phyloP scores from a whole-genome alignment of 2,888 invertebrate species.

The Drosophila buzzatii region DNA sequence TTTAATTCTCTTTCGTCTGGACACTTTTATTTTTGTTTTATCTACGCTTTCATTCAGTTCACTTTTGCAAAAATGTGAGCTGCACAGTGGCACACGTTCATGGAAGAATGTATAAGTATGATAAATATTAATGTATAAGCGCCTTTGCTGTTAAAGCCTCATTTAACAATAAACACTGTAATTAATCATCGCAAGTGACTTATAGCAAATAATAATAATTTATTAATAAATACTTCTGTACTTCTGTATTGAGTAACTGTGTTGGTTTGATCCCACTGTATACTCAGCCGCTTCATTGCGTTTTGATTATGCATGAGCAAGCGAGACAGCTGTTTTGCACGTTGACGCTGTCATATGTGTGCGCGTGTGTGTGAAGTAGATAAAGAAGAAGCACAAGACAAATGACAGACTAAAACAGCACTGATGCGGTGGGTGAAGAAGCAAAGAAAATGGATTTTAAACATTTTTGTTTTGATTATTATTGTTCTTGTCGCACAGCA shows the following conservation, averaged over 20 bases:
- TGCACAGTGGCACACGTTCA: constrained; percentile 22
- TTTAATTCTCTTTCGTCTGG: background rate
- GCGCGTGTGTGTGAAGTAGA: constrained; percentile 43
- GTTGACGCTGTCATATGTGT: constrained; percentile 51
- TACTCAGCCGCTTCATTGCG: constrained; percentile 38
- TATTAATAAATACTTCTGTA: background rate
- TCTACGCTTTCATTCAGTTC: constrained; percentile 6
- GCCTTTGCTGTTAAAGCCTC: background rate
- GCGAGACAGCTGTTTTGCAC: constrained; percentile 73
- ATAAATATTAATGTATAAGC: background rate
- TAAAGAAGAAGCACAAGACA: constrained; percentile 68
- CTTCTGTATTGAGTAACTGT: background rate
- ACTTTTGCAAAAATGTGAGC: background rate
- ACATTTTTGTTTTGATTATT: constrained; percentile 82
- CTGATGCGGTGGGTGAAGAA: constrained; percentile 61
- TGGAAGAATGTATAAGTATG: background rate
- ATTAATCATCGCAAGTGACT: background rate
- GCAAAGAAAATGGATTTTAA: constrained; percentile 80
- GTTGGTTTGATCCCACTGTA: constrained; percentile 53
- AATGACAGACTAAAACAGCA: constrained; percentile 69
- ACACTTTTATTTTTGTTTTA: constrained; percentile 7
- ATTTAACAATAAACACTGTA: background rate
- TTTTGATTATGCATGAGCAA: constrained; percentile 59
- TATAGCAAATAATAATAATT: background rate
- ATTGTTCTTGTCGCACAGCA: constrained; percentile 78